These are phyloP conservation scores for Stigmatopora argus DNA, from an alignment of 2,113 vertebrate species.

Conservation along the genomic window DNA sequence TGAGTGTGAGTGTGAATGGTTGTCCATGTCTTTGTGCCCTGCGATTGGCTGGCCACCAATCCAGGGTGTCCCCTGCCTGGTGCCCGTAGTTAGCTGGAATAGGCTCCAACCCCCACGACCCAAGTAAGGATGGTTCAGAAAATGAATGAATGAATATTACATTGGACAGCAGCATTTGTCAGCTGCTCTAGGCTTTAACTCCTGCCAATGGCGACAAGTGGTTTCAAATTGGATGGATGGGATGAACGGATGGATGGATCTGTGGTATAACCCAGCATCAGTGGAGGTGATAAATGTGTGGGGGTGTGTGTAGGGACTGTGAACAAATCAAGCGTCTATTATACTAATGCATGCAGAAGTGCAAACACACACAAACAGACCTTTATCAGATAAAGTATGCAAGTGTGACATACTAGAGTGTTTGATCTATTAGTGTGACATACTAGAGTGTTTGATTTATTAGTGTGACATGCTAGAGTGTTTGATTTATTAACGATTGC, in stretches of 20 bases:
- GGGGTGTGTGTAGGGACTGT: conserved; percentile 28
- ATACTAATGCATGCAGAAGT: not conserved
- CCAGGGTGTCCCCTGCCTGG: no score
- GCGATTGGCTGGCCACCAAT: no score
- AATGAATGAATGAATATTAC: no score
- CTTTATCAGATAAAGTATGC: not conserved
- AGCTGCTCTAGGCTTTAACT: not conserved
- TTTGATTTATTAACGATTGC: no score
- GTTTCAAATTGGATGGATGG: not conserved
- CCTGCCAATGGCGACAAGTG: not conserved
- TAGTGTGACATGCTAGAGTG: no score
- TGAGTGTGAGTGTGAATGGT: no score
- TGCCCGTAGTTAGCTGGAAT: not conserved
- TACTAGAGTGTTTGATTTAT: no score
- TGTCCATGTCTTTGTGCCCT: no score
- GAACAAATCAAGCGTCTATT: conserved; percentile 14
- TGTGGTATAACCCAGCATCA: not conserved
- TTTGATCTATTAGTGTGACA: no score
- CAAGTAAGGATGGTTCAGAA: no score
- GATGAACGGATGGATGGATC: not conserved
- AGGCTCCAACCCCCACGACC: not conserved
- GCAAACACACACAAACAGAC: conserved; percentile 14
- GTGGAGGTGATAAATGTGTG: conserved; percentile 52
- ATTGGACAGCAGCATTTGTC: no score
- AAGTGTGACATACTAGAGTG: no score